These are phyloP conservation scores for Cheumatopsyche charites DNA, from an alignment of 1,140 invertebrate species.

Conservation along the genomic window DNA sequence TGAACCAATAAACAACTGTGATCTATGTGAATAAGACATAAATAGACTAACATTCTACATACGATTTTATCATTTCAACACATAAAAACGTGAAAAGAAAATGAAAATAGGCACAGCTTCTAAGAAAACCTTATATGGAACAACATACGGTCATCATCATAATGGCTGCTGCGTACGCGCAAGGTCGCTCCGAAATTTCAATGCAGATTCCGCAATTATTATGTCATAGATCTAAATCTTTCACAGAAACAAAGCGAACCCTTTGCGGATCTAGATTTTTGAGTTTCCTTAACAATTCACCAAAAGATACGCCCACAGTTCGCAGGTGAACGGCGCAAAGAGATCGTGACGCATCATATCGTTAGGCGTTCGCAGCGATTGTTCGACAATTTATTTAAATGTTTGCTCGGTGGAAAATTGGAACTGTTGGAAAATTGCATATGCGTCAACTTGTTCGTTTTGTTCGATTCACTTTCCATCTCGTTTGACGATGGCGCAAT, in stretches of 20 bases:
- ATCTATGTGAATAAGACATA: too few relatives aligned
- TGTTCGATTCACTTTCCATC: slow-evolving; percentile 27
- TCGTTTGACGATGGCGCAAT: slow-evolving; percentile 12
- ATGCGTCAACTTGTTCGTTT: neutral
- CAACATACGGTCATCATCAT: neutral
- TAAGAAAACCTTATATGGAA: neutral
- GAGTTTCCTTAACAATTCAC: neutral
- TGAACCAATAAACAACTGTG: too few relatives aligned
- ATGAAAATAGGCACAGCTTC: neutral
- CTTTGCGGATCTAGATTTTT: neutral
- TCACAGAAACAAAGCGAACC: neutral
- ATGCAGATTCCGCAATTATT: neutral
- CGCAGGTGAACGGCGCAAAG: neutral
- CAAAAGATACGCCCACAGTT: neutral
- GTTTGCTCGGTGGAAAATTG: neutral
- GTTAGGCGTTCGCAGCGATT: too few relatives aligned
- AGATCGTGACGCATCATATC: neutral
- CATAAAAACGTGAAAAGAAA: too few relatives aligned
- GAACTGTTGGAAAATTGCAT: neutral
- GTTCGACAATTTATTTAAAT: slow-evolving; percentile 1
- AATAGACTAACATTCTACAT: too few relatives aligned
- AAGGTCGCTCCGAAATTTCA: neutral
- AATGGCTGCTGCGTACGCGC: neutral
- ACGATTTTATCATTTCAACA: too few relatives aligned
- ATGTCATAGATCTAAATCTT: neutral